Base-by-base conservation (phyloP, 2,113 vertebrate genomes). In the Plecotus auritus region DNA sequence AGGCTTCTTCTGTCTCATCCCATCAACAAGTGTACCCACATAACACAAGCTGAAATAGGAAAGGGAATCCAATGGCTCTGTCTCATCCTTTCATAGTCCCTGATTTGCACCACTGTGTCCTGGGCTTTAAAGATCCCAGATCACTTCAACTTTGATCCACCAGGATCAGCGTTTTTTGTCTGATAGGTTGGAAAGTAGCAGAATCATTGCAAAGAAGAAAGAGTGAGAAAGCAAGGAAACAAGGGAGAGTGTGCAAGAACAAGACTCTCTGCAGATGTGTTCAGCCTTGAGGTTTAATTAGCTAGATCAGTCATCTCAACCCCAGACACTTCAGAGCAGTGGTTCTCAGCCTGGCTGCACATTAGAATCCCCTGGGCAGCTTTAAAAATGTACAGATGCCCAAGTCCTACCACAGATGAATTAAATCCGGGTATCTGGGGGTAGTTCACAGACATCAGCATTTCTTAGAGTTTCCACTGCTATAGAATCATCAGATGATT, bases 401-500 rank as follows among this genome's bases (percentile, higher is more conserved):
- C 56, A 51, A 20, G 32, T 90, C 51, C 61, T 77, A 66, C 59
- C 74, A 42, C 11, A n/a, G 45, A 97, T 45, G 66, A 85, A 95
- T 95, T 76, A 64, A 37, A 88, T 56, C 16, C 2, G 81, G 92
- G 72, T 95, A 86, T 91, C 92, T 78, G 40, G 56, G 73, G 61
- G 54, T 49, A n/a, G 84, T 59, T 93, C 66, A 18, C 45, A 93
- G 88, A 77, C 81, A 47, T 61, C 54, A 85, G 32, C 30, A 92
- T 93, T 95, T 97, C 90, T 93, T 93, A 92, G 64, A 20, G 45
- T 92, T 70, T 80, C 59, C 61, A 78, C 20, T 42, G 45, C 92
- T 93, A 54, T 42, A 77, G 81, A 93, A 47, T 76, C 81, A 95
- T 51, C 76, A 85, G 86, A 85, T 56, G 42, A 86, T n/a, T n/a